These are phyloP conservation scores for Diaprepes abbreviatus DNA, from an alignment of 2,888 invertebrate genomes.

Conservation along the genomic window DNA sequence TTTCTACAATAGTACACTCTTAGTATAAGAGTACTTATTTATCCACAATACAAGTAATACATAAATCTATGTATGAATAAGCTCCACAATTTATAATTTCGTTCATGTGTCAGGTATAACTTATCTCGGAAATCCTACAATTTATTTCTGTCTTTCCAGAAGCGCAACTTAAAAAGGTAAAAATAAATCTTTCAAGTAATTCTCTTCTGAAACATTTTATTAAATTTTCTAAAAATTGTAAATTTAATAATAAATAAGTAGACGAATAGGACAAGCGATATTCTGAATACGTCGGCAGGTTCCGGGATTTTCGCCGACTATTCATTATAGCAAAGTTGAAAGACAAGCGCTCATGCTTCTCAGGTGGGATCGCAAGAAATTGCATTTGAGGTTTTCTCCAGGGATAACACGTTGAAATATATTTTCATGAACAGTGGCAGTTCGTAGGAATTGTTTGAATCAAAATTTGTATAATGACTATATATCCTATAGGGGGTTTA, in stretches of 20 bases:
- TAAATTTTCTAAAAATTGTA: constrained; percentile 41
- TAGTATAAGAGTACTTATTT: too few relatives aligned
- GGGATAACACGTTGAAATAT: constrained; percentile 30
- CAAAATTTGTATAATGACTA: not conserved
- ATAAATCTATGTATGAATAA: not conserved
- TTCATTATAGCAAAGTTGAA: constrained; percentile 42
- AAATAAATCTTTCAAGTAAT: constrained; percentile 7
- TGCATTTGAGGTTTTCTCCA: constrained; percentile 43
- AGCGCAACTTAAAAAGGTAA: not conserved
- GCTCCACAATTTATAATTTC: not conserved
- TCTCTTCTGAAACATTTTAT: constrained; percentile 20
- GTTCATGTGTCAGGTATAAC: not conserved
- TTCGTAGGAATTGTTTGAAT: too few relatives aligned
- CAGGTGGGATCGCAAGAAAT: constrained; percentile 45
- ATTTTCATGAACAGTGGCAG: constrained; percentile 29
- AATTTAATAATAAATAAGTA: constrained; percentile 45
- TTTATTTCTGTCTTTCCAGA: not conserved
- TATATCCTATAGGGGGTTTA: not conserved
- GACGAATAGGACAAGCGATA: constrained; percentile 23
- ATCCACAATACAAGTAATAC: not conserved
- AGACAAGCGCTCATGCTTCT: constrained; percentile 41
- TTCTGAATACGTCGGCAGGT: constrained; percentile 29
- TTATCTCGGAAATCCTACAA: not conserved
- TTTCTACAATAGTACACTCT: too few relatives aligned
- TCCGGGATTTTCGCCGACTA: constrained; percentile 37